Base-by-base conservation (phyloP, 2,888 invertebrate genomes). In the Polylopha cassiicola region DNA sequence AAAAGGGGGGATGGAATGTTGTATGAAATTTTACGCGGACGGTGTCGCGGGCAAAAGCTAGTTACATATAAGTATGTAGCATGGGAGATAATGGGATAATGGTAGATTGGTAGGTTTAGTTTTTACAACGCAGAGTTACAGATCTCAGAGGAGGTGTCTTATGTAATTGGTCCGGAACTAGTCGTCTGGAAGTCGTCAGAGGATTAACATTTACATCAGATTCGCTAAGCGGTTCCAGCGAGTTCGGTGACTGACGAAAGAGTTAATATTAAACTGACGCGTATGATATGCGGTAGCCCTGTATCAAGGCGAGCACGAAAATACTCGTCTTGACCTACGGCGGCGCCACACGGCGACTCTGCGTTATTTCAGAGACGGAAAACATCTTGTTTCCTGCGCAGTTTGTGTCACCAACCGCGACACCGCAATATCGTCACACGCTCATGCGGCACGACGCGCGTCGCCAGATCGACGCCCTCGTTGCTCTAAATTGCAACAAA, bases 241-340 rank as follows among this genome's bases (percentile, higher is more conserved):
- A 66, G 59, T 57, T 58, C 53, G 42, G 50, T 55, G 56, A 55
- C 66, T 79, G 80, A 81, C 75, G 76, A 69, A 71, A 77, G 71
- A 66, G 77, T 78, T 84, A 74, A 77, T 81, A 81, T 81, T 75
- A 80, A 71, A 68, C 72, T 62, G 62, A 57, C 61, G 55, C 65
- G 65, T 72, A 69, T 77, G 71, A 77, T 74, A 73, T 76, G 74
- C 71, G 72, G 71, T 73, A 79, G 82, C 79, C 81, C 80, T 79
- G 79, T 77, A 79, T 75, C 80, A 84, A 84, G 82, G 84, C 75
- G 80, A 84, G 65, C 63, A 74, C 73, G 56, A 71, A 85, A 84
- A 85, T 82, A 84, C 63, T 58, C 77, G 62, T 68, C 73, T 73
- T 82, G 81, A 84, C 82, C 82, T 80, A 80, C 80, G 79, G 55